Evolutionary conservation across 2,888 invertebrate species (phyloP), one percentile per base, ranked within the genome.

Genomic region (Temnothorax ravouxi): DNA sequence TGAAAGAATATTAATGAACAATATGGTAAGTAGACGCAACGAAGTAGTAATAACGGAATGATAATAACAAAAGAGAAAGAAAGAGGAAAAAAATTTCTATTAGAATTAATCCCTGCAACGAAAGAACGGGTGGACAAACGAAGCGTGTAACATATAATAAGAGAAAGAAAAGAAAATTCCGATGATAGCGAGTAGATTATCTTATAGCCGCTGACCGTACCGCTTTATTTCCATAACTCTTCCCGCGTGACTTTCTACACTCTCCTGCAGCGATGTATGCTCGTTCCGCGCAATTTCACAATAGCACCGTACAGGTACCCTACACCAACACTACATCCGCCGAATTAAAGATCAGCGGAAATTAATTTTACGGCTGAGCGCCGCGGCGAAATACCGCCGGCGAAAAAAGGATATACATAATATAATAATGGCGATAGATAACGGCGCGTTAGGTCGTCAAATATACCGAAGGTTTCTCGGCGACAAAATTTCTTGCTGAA

Each of bases 151-250:
- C 34, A 47, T 9, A 47, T 47, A 66, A 76, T 38, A 34, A 59
- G 56, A 71, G n/a, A 47, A 47, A 79, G 34, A 38, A 59, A 4
- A 41, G 61, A 81, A 67, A 81, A 13, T 79, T 69, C 59, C 74
- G 29, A 84, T 44, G 56, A 81, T 50, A 52, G 84, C 34, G 76
- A 82, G 38, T 79, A 75, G 83, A 86, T 87, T 82, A 81, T 44
- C 66, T 61, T 81, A 85, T 74, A 64, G 56, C 41, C 67, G 50
- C 66, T 83, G 80, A 80, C 80, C 34, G 29, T 11, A 21, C 29
- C 34, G 71, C 81, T 87, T 84, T 85, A 88, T 90, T 89, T 88
- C 85, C 86, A 87, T 86, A 86, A 87, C 69, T 74, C 84, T 84
- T 85, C 69, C 62, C 52, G 29, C 54, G 50, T 29, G 77, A 87